Evolutionary conservation across 2,888 invertebrate species (phyloP).

Genomic region (Gastracanthus pulcherrimus): DNA sequence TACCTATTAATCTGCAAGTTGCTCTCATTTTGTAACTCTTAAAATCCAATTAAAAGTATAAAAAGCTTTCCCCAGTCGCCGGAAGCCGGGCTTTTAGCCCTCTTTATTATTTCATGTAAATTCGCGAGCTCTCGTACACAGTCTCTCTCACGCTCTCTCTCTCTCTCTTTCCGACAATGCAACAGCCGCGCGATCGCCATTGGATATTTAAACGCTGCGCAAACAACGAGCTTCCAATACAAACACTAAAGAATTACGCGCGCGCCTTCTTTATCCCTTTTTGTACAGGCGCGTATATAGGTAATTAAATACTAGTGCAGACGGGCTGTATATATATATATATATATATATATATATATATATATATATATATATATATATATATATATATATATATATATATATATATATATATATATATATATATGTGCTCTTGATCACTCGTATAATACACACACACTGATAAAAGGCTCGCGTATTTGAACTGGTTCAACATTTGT

Average conservation of each 20-base stretch:
- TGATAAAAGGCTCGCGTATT: no score
- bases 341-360: not conserved
- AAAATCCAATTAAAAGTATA: constrained; percentile 29
- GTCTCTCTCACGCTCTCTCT: not conserved
- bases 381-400: not conserved
- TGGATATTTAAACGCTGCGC: constrained; percentile 27
- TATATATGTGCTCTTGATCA: not conserved
- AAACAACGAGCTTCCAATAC: not conserved
- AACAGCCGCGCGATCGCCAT: not conserved
- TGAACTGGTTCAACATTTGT: no score
- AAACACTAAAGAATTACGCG: not conserved
- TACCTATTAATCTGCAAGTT: not conserved
- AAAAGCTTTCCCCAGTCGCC: not conserved
- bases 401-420: not conserved
- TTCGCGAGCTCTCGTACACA: not conserved
- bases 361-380: not conserved
- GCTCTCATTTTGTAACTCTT: not conserved
- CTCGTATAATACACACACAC: no score
- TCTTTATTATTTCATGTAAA: constrained; percentile 14
- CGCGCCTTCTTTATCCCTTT: not conserved
- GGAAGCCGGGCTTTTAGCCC: not conserved
- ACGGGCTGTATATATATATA: not conserved
- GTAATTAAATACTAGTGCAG: constrained; percentile 18
- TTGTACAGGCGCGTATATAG: not conserved
- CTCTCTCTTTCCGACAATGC: constrained; percentile 5